Conservation (phyloP, 2,113 vertebrate genomes). For the Pontoporia blainvillei region DNA sequence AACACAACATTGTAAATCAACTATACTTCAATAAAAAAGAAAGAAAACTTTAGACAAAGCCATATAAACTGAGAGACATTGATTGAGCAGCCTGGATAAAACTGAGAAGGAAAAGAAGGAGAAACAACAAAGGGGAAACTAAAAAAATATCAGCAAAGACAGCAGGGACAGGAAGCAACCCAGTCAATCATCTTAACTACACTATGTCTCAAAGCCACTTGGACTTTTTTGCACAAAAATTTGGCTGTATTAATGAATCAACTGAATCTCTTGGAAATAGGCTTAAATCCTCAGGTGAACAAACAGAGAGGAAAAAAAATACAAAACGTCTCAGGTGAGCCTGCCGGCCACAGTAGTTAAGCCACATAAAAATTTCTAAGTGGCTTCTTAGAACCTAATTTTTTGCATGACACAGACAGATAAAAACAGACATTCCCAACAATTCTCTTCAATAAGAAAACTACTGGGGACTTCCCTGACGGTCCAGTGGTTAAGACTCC, state of each 20-base stretch:
- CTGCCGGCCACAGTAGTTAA: neutral
- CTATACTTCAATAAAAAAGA: neutral
- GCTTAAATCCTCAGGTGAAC: neutral
- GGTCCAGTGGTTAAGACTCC: no score
- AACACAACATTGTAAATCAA: neutral
- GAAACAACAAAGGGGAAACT: neutral
- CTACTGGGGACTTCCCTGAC: no score
- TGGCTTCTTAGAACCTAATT: neutral
- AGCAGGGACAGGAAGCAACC: neutral
- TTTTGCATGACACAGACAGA: neutral
- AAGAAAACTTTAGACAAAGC: constrained; percentile 12
- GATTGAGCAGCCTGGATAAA: neutral
- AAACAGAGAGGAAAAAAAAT: neutral
- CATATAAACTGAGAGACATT: neutral
- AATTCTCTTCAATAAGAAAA: neutral
- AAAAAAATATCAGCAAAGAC: neutral
- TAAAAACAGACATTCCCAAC: neutral
- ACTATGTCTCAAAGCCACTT: neutral
- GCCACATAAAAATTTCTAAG: neutral
- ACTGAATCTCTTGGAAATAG: neutral
- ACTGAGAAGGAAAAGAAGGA: neutral
- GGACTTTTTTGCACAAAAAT: neutral
- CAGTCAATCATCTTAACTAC: neutral
- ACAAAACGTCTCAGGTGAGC: neutral
- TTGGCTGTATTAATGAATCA: neutral